These are phyloP conservation scores for Otolemur garnettii DNA, from an alignment of 2,113 vertebrate genomes.

Conservation along the genomic window DNA sequence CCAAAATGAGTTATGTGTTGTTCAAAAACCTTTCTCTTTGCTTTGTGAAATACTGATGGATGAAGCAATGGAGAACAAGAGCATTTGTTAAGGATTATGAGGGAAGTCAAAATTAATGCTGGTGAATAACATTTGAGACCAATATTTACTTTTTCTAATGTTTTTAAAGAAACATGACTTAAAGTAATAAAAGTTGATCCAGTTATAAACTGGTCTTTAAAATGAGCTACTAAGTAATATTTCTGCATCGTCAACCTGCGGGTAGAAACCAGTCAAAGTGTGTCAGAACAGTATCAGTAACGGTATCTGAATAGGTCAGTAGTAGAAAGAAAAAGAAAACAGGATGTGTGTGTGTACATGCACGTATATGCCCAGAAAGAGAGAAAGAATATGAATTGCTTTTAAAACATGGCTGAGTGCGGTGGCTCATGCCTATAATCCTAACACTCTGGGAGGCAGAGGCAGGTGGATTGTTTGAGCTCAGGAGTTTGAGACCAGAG, in stretches of 20 bases:
- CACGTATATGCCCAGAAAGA: background rate
- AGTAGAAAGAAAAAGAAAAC: background rate
- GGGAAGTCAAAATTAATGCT: constrained; percentile 1
- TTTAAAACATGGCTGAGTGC: background rate
- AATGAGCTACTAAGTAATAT: constrained; percentile 17
- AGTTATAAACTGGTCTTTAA: background rate
- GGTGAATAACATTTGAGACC: background rate
- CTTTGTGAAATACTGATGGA: background rate
- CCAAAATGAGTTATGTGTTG: background rate
- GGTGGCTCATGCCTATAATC: too few relatives aligned
- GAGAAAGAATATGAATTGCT: background rate
- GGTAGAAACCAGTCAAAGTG: background rate
- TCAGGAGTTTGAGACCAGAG: too few relatives aligned
- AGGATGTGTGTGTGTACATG: background rate
- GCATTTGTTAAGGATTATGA: background rate
- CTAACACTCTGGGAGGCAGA: too few relatives aligned
- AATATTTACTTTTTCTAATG: background rate
- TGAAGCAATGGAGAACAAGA: background rate
- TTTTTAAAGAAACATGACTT: constrained; percentile 45
- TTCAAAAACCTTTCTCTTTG: background rate
- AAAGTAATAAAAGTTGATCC: background rate
- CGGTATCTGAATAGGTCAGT: background rate
- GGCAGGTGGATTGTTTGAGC: too few relatives aligned
- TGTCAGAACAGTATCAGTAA: background rate
- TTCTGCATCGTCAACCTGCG: background rate